Evolutionary conservation across 2,888 invertebrate genomes (phyloP).

Genomic region (Stratiomys singularior): DNA sequence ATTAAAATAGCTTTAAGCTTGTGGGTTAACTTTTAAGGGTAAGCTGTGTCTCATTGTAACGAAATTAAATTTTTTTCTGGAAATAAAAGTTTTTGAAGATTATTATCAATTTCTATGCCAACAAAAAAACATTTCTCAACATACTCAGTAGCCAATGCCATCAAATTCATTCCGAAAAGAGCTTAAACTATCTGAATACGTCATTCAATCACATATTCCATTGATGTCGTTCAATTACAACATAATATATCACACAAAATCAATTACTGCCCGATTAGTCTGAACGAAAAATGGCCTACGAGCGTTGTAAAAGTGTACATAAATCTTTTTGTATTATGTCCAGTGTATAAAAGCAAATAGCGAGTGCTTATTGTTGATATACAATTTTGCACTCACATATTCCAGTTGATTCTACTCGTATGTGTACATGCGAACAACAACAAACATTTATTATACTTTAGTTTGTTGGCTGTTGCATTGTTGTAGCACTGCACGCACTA

Average conservation of each 20-base stretch:
- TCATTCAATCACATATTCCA: conserved; percentile 38
- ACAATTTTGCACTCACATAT: neutral
- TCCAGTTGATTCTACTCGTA: too few relatives aligned
- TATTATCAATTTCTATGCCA: too few relatives aligned
- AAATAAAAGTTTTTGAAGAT: too few relatives aligned
- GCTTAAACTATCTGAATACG: neutral
- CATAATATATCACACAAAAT: conserved; percentile 36
- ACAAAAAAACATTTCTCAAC: too few relatives aligned
- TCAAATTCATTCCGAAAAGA: too few relatives aligned
- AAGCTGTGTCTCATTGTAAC: too few relatives aligned
- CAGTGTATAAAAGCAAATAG: neutral
- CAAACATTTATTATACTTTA: neutral
- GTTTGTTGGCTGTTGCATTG: neutral
- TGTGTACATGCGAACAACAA: too few relatives aligned
- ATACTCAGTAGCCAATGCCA: too few relatives aligned
- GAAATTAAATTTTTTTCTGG: too few relatives aligned
- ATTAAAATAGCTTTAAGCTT: too few relatives aligned
- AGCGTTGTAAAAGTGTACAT: neutral
- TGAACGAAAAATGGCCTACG: neutral
- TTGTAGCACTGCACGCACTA: conserved; percentile 8
- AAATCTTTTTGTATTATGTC: neutral
- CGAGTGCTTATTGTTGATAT: neutral
- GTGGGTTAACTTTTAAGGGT: too few relatives aligned
- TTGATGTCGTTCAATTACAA: conserved; percentile 34
- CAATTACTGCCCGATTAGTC: conserved; percentile 27